Evolutionary conservation across 37 sponge, comb jelly and placozoan species (phyloP).

Genomic region (Chondrilla cf. caribensis): DNA sequence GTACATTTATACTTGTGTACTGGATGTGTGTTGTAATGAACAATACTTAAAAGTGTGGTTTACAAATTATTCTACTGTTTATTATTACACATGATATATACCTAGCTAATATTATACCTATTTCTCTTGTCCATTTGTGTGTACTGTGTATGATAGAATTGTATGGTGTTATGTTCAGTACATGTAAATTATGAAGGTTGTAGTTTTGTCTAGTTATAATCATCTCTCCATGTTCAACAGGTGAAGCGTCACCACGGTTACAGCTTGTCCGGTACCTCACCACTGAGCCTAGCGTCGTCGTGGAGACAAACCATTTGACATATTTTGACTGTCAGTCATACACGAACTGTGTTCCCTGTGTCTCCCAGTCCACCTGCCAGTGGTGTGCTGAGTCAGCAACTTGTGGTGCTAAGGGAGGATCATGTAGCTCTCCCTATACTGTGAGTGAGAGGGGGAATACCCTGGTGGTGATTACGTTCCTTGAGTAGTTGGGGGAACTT

Average conservation of each 20-base stretch:
- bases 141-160: too few species aligned
- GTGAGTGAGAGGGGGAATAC: slow-evolving; percentile 1
- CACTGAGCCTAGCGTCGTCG: neutral
- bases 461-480: neutral
- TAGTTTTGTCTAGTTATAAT: too few species aligned
- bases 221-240: neutral
- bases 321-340: slow-evolving; percentile 19
- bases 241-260: neutral
- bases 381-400: neutral
- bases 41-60: too few species aligned
- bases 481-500: neutral
- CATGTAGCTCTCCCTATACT: neutral
- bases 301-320: neutral
- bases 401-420: neutral
- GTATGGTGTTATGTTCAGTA: too few species aligned
- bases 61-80: too few species aligned
- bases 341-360: neutral
- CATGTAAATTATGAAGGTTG: too few species aligned
- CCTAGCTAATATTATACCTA: too few species aligned
- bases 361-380: slow-evolving; percentile 1
- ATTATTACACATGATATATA: too few species aligned
- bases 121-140: too few species aligned
- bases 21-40: too few species aligned
- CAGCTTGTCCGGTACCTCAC: neutral
- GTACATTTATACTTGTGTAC: too few species aligned